Evolutionary conservation across 2,797 vertebrate species (phyloP).

Genomic region (Tarsius wallacei): DNA sequence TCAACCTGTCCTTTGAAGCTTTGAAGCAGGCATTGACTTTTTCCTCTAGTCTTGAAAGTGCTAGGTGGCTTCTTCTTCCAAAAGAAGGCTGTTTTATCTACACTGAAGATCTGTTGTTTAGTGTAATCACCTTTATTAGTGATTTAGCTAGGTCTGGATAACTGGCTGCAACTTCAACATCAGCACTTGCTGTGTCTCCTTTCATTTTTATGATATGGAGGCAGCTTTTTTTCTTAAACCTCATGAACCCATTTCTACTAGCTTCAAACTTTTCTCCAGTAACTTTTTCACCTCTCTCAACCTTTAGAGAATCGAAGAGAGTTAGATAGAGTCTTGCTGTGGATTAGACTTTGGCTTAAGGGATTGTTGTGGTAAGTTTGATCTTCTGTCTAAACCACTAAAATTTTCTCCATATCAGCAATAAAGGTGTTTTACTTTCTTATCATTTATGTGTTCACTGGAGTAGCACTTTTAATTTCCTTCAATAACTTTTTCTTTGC

Average conservation of each 20-base stretch:
- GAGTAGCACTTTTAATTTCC: not conserved
- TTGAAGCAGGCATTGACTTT: not conserved
- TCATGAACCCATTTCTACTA: not conserved
- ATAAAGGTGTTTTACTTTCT: not conserved
- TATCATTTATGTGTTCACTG: not conserved
- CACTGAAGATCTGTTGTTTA: not conserved
- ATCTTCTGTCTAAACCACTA: not conserved
- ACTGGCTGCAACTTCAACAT: not conserved
- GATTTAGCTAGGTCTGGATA: not conserved
- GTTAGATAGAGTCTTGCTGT: not conserved
- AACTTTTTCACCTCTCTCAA: not conserved
- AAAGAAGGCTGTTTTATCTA: not conserved
- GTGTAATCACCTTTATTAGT: not conserved
- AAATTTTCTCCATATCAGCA: not conserved
- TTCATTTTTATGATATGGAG: not conserved
- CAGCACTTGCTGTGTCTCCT: not conserved
- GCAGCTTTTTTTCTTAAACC: not conserved
- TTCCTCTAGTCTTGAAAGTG: not conserved
- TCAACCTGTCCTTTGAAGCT: not conserved
- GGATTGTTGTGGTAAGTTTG: not conserved
- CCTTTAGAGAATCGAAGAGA: not conserved
- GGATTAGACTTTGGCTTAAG: not conserved
- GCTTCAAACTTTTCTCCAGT: not conserved
- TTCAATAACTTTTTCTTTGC: not conserved
- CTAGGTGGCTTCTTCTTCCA: not conserved